These are phyloP conservation scores for Drosophila elegans DNA, from an alignment of 1,140 invertebrate species.

Conservation along the genomic window DNA sequence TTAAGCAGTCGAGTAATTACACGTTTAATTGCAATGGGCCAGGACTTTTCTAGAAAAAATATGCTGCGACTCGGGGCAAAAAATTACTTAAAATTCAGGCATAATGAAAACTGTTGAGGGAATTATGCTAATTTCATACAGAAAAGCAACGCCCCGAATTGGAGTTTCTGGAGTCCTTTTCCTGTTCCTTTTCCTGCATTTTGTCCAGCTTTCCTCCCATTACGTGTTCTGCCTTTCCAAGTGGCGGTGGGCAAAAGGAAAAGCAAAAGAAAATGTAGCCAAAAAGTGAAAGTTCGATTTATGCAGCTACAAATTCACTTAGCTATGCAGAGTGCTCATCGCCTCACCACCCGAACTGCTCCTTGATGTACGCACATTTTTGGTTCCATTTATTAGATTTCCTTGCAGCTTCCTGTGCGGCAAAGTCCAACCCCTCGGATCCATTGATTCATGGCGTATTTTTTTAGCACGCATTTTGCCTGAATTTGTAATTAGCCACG, in stretches of 20 bases:
- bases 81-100: constrained; percentile 79
- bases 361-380: constrained; percentile 81
- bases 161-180: constrained; percentile 21
- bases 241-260: constrained; percentile 16
- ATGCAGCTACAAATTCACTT: constrained; percentile 72
- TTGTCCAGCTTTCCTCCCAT: constrained; percentile 50
- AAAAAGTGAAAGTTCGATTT: constrained; percentile 74
- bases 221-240: constrained; percentile 67
- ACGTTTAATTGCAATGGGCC: constrained; percentile 80
- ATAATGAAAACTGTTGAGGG: constrained; percentile 76
- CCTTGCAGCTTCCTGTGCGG: constrained; percentile 63
- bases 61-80: constrained; percentile 42
- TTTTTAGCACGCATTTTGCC: constrained; percentile 58
- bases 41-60: constrained; percentile 40
- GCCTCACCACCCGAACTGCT: constrained; percentile 10
- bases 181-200: constrained; percentile 32
- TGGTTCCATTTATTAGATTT: constrained; percentile 84
- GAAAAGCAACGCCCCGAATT: constrained; percentile 47
- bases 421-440: constrained; percentile 26
- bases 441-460: constrained; percentile 51
- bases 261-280: constrained; percentile 24
- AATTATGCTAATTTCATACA: constrained; percentile 83
- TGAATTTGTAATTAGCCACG: constrained; percentile 74
- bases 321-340: constrained; percentile 50
- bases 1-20: constrained; percentile 81